Conservation (phyloP, 2,888 invertebrate genomes). For the Dasypogon diadema region DNA sequence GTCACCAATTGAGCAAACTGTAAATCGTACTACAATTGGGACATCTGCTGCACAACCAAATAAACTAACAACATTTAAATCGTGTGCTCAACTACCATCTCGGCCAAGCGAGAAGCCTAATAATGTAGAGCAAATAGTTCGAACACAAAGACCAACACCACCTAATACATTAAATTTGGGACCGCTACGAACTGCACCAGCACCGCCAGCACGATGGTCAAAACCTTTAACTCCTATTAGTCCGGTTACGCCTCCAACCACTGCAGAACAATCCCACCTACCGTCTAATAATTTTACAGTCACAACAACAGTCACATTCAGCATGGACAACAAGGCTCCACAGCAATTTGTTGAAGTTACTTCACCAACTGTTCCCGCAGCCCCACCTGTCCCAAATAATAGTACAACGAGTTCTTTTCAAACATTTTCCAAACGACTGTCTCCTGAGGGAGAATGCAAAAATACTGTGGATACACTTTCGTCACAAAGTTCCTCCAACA, state of each 20-base stretch:
- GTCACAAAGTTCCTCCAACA: constrained; percentile 73
- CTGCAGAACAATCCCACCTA: constrained; percentile 65
- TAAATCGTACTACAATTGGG: constrained; percentile 58
- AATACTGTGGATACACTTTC: constrained; percentile 70
- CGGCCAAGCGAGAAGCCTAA: constrained; percentile 52
- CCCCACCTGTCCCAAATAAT: constrained; percentile 57
- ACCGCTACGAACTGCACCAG: constrained; percentile 75
- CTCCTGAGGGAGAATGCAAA: constrained; percentile 75
- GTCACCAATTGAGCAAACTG: constrained; percentile 73
- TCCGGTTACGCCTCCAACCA: constrained; percentile 63
- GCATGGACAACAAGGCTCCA: constrained; percentile 70
- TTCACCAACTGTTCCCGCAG: constrained; percentile 63
- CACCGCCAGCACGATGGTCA: constrained; percentile 87
- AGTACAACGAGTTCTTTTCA: constrained; percentile 68
- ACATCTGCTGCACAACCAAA: constrained; percentile 59
- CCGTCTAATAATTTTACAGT: constrained; percentile 81
- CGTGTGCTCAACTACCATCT: constrained; percentile 66
- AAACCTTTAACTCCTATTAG: constrained; percentile 76
- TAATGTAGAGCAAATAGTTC: constrained; percentile 68
- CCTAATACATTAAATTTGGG: constrained; percentile 84
- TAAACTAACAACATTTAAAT: constrained; percentile 78
- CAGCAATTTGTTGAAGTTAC: constrained; percentile 66
- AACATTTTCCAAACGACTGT: constrained; percentile 78
- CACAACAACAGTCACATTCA: constrained; percentile 88
- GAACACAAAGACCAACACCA: constrained; percentile 82